Conservation (phyloP, 2,888 invertebrate genomes). For the Xanthia icteritia region DNA sequence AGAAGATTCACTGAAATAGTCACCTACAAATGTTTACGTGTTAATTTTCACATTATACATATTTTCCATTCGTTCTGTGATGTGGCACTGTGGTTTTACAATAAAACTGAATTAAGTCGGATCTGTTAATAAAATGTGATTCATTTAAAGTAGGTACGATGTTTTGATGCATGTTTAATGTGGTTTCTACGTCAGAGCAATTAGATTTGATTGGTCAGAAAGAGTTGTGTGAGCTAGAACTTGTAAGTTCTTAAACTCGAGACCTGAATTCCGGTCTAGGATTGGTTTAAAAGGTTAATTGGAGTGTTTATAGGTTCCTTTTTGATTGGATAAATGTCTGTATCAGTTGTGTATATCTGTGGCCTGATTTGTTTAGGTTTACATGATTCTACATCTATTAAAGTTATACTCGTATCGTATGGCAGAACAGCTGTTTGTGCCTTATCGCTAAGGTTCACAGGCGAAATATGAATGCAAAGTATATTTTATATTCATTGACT, state of each 20-base stretch:
- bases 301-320: neutral
- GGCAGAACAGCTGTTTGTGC: neutral
- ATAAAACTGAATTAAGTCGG: slow-evolving; percentile 47
- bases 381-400: neutral
- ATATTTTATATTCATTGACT: neutral
- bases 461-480: neutral
- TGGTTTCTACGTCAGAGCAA: slow-evolving; percentile 41
- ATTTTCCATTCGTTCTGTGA: slow-evolving; percentile 43
- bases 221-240: slow-evolving; percentile 18
- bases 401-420: neutral
- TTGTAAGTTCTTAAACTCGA: slow-evolving; percentile 11
- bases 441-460: neutral
- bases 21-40: neutral
- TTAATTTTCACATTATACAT: slow-evolving; percentile 23
- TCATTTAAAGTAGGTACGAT: slow-evolving; percentile 45
- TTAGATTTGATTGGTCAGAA: slow-evolving; percentile 41
- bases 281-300: slow-evolving; percentile 29
- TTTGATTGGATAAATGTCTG: slow-evolving; percentile 26
- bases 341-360: neutral
- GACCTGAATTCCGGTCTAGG: slow-evolving; percentile 25
- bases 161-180: slow-evolving; percentile 33
- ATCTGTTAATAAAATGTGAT: slow-evolving; percentile 54
- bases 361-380: slow-evolving; percentile 27
- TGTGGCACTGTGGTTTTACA: slow-evolving; percentile 54
- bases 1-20: slow-evolving; percentile 2